Base-by-base conservation (phyloP, 1,140 invertebrate genomes). In the Papilio machaon region DNA sequence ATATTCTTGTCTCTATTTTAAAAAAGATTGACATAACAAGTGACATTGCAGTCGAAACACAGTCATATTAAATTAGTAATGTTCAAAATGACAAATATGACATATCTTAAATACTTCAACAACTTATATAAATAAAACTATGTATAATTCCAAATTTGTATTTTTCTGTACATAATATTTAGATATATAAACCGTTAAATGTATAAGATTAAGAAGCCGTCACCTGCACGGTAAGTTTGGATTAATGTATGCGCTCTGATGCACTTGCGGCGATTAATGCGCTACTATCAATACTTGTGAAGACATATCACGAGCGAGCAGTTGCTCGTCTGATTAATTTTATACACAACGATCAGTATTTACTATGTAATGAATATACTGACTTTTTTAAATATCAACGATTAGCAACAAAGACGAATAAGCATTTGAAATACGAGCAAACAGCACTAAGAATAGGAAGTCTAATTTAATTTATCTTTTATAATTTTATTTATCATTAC, bases 251-350 rank as follows among this genome's bases (percentile, higher is more conserved):
- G 10, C 64, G 64, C 64, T 67, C 30, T 30, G 23, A 67, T 67
- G 64, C 64, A 67, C 64, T 67, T 67, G 64, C 64, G 10, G 11
- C 64, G 64, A 67, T 70, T 70, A 70, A 70, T 70, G 64, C 64
- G 4, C 13, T 7, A 30, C 64, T 70, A 70, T 70, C 64, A 70
- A 70, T 70, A 70, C 64, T 70, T 70, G 64, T 35, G 64, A 70
- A 70, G 64, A 70, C 64, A 70, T 30, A 70, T 70, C 64, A 70
- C 64, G 30, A 70, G 64, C 64, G 30, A 35, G 64, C 23, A 70
- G 30, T 10, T 64, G 30, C 64, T 13, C 10, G 60, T 11, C 64
- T 70, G 23, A 70, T 35, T 70, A 70, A 70, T 70, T 70, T 70
- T 35, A 3, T 17, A 35, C 30, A 70, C 64, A 70, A 13, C 35